Evolutionary conservation across 1,140 invertebrate species (phyloP).

Genomic region (Xylocopa sonorina): DNA sequence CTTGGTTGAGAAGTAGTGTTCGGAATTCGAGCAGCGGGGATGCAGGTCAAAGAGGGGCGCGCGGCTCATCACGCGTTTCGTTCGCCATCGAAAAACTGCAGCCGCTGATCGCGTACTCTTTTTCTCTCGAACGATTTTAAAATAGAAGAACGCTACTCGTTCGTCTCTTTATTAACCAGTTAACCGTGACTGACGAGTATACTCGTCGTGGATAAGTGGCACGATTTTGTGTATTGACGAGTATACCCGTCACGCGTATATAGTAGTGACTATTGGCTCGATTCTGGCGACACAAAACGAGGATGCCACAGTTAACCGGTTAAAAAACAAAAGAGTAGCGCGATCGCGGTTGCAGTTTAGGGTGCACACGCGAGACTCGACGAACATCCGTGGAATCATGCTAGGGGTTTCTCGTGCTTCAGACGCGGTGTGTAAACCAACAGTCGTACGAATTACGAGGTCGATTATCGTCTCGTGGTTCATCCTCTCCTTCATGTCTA

Average conservation of each 20-base stretch:
- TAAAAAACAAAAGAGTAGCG: too few relatives aligned
- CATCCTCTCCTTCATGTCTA: neutral
- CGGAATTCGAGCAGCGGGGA: constrained; percentile 33
- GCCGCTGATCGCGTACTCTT: constrained; percentile 16
- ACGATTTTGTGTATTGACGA: neutral
- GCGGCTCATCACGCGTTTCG: constrained; percentile 24
- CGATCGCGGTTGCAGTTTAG: constrained; percentile 42
- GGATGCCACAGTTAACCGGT: too few relatives aligned
- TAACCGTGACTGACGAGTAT: too few relatives aligned
- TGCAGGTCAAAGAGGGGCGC: constrained; percentile 27
- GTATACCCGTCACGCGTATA: too few relatives aligned
- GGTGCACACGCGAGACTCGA: constrained; percentile 35
- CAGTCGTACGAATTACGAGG: neutral
- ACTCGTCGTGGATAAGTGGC: too few relatives aligned
- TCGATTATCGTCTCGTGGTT: neutral
- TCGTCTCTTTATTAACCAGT: too few relatives aligned
- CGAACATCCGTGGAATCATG: constrained; percentile 29
- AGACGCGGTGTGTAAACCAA: neutral
- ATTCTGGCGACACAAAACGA: too few relatives aligned
- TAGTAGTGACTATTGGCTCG: too few relatives aligned
- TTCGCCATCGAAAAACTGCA: constrained; percentile 39
- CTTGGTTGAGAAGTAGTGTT: too few relatives aligned
- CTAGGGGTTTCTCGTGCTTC: constrained; percentile 20
- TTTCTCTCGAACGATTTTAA: neutral
- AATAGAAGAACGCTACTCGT: neutral